Evolutionary conservation across 2,888 invertebrate genomes (phyloP), one percentile per base, ranked within the genome.

Genomic region (Prenolepis imparis): DNA sequence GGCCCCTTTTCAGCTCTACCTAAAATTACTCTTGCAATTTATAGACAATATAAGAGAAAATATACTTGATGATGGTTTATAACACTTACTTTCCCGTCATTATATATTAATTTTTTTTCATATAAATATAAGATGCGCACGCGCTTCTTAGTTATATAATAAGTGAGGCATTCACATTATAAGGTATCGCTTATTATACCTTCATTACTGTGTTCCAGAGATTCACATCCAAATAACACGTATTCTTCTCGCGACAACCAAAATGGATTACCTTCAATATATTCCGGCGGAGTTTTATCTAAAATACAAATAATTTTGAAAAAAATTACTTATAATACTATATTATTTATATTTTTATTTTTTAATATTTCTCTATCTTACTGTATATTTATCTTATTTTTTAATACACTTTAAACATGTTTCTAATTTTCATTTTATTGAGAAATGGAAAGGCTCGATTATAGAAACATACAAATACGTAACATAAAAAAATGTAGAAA

Each of bases 241-340:
- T 95, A 95, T 83, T 95, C 94, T 85, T 95, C 95, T 67, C 95
- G 91, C 11, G 95, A 95, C 24, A 95, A 88, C 95, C 95, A 95
- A 83, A 95, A 94, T n/a, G 95, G 94, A 88, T 93, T 93, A 66
- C 94, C 94, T 82, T 94, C 93, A 83, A 92, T 90, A 84, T 93
- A 94, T 86, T 94, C 93, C 5, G 94, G 94, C 44, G 94, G 93
- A 82, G 93, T 93, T 93, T 94, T 94, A 84, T 94, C 95, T 95
- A 80, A 41, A 90, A 89, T 15, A 39, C 9, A 52, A 52, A n/a
- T 52, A 67, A 28, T 77, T 66, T 77, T 15, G 32, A 39, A 67
- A 44, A 12, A 59, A 1, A 44, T 44, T 44, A 44, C 9, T 74
- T 15, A 18, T 48, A 11, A 59, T 15, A 55, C 15, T 72, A 2